These are phyloP conservation scores for Chelon auratus DNA, from an alignment of 2,797 vertebrate genomes.

Conservation along the genomic window DNA sequence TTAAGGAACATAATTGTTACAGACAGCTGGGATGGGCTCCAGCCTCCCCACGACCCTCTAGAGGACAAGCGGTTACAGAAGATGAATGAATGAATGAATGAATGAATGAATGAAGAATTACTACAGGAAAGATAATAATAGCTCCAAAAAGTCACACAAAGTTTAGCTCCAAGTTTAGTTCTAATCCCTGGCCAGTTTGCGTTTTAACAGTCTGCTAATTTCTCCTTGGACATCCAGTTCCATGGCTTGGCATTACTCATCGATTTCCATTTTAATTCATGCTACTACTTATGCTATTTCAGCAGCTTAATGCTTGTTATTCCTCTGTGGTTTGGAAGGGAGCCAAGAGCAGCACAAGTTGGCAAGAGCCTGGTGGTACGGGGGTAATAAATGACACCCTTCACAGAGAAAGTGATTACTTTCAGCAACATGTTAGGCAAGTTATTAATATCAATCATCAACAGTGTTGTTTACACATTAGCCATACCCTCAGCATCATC, in stretches of 20 bases:
- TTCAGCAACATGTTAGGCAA: slow-evolving; percentile 12
- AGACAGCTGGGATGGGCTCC: too few relatives aligned
- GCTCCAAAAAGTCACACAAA: too few relatives aligned
- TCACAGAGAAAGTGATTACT: slow-evolving; percentile 18
- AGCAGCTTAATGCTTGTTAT: slow-evolving; percentile 1
- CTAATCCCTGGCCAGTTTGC: neutral
- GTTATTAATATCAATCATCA: slow-evolving; percentile 29
- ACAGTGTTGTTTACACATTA: neutral
- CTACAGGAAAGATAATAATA: too few relatives aligned
- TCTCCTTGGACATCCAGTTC: neutral
- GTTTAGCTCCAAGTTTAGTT: too few relatives aligned
- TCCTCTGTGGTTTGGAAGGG: slow-evolving; percentile 17
- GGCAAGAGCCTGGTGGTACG: neutral
- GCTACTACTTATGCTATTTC: slow-evolving; percentile 10
- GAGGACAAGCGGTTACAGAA: too few relatives aligned
- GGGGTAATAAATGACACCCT: slow-evolving; percentile 3
- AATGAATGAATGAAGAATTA: too few relatives aligned
- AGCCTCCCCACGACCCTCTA: too few relatives aligned
- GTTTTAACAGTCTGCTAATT: neutral
- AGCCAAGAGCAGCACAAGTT: slow-evolving; percentile 6
- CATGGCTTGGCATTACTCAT: neutral
- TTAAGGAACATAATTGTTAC: too few relatives aligned
- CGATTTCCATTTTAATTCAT: slow-evolving; percentile 14
- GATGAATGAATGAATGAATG: too few relatives aligned
- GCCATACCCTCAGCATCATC: neutral